Percentiles rank a stretch among this genome's conserved stretches.
Conservation (phyloP, 2,888 invertebrate species). For the Andrena bucephala region DNA sequence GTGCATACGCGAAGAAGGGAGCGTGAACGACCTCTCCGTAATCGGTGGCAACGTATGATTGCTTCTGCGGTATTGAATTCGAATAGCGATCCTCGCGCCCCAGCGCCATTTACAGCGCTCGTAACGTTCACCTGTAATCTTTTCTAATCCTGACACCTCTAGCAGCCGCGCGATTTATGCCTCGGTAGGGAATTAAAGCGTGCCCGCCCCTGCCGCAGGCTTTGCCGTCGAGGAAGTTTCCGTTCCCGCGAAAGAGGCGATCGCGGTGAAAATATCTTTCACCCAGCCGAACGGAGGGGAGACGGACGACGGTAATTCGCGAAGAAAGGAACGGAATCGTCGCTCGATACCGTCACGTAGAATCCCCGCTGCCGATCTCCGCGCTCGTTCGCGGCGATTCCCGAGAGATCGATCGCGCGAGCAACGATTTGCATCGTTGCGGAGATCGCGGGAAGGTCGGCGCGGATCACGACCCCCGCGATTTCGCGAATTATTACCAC, state of each 20-base stretch:
- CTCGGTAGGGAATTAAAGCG: conserved; percentile 5
- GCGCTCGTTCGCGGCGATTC: conserved; percentile 41
- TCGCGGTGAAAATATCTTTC: conserved; percentile 47
- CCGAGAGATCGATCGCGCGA: conserved; percentile 55
- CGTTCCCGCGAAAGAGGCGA: neutral
- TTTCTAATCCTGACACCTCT: conserved; percentile 10
- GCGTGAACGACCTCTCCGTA: conserved; percentile 58
- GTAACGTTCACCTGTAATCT: neutral
- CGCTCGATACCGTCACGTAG: conserved; percentile 77
- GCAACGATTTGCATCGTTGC: conserved; percentile 67
- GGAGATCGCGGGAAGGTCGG: conserved; percentile 52
- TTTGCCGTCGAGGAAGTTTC: neutral
- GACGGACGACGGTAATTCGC: conserved; percentile 71
- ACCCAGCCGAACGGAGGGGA: conserved; percentile 8
- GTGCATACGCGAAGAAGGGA: conserved; percentile 40
- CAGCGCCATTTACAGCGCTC: conserved; percentile 24
- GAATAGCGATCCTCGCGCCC: conserved; percentile 37
- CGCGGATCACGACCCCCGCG: conserved; percentile 51
- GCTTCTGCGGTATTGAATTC: conserved; percentile 54
- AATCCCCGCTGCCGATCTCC: conserved; percentile 57
- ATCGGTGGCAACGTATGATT: conserved; percentile 63
- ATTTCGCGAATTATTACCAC: conserved; percentile 69
- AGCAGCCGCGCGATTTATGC: neutral
- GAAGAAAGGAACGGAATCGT: conserved; percentile 72
- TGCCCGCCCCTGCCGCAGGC: neutral